phyloP scores from a whole-genome alignment of 2,113 vertebrate species.

The Chlorocebus sabaeus region DNA sequence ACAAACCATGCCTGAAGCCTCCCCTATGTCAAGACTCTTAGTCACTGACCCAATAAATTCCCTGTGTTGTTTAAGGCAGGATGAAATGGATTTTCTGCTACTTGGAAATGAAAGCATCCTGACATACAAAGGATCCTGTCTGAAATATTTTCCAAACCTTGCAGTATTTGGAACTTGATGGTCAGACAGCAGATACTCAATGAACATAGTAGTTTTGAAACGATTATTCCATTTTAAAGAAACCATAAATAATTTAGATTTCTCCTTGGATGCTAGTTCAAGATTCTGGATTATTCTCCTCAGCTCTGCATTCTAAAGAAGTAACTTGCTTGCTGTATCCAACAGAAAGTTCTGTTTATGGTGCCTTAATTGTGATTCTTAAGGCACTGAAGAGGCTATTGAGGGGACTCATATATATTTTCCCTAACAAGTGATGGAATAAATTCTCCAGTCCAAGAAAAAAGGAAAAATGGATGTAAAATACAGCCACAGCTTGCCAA shows the following conservation, averaged over 20 bases:
- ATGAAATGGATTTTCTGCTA: neutral
- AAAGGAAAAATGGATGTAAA: constrained; percentile 29
- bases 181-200: neutral
- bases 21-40: neutral
- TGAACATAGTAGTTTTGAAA: neutral
- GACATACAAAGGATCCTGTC: neutral
- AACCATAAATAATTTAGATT: constrained; percentile 30
- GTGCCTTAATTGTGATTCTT: neutral
- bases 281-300: neutral
- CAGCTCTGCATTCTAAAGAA: constrained; percentile 17
- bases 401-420: neutral
- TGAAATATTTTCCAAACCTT: neutral
- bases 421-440: neutral
- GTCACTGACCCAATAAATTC: neutral
- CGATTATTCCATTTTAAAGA: constrained; percentile 19
- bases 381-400: neutral
- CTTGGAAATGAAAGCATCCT: neutral
- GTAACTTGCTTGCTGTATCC: neutral
- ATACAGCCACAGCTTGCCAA: constrained; percentile 42
- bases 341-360: neutral
- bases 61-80: neutral
- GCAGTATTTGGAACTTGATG: neutral
- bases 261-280: neutral
- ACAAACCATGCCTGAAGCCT: neutral
- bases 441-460: neutral